Base-by-base conservation (phyloP, 1,140 invertebrate species). In the Lepidurus packardi region DNA sequence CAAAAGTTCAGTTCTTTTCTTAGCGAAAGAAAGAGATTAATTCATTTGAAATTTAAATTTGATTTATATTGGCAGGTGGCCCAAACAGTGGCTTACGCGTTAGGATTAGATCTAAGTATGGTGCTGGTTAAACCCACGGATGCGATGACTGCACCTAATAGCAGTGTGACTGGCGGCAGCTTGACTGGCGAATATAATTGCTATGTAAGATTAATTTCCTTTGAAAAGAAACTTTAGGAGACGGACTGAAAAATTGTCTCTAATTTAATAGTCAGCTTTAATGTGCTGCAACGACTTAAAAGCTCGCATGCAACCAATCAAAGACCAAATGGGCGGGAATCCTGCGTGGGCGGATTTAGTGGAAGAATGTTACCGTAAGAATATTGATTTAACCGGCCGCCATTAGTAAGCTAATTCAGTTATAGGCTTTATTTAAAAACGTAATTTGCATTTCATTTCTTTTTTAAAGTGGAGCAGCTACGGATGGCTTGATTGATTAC, bases 41-140 rank as follows among this genome's bases (percentile, higher is more conserved):
- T 74, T 73, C 21, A 8, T 79, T 21, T 43, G 13, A 80, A 79
- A 34, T 76, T 9, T 34, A 73, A 13, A 45, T 47, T 43, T 79
- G 7, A 9, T 75, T 74, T 13, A 47, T 41, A 13, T 24, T 42
- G n/a, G 1, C 21, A 94, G 91, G 88, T 90, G 13, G 90, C 90
- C n/a, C 93, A 95, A 88, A 90, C 92, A 2, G 91, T 89, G 79
- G 93, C 93, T 0, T 88, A 92, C 82, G 88, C 87, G 1, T 83
- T 96, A 4, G 91, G 90, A 9, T 90, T 95, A 73, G 89, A 91
- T 21, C 79, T 95, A 74, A 87, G 90, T 0, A 87, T 89, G 84
- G 85, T 95, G 1, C 87, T 83, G 43, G 87, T 95, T 0, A 92
- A 93, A 83, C 88, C 92, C 11, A 89, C 86, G 25, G 88, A 88